phyloP scores from a whole-genome alignment of 1,140 invertebrate genomes.

The Tetraneura akinire region DNA sequence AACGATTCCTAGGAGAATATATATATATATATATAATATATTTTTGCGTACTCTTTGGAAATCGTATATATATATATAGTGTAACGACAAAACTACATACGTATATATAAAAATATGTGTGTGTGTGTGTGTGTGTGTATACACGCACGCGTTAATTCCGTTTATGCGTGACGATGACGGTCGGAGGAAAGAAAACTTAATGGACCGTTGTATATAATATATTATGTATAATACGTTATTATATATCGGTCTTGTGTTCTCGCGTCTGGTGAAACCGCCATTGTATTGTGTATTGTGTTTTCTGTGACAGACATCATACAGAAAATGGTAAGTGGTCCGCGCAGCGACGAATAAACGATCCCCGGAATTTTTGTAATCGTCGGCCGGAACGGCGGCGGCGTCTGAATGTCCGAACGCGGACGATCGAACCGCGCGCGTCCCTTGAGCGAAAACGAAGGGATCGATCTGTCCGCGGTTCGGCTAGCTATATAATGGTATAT shows the following conservation, averaged over 20 bases:
- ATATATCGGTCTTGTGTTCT: too few species aligned
- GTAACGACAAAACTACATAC: not conserved
- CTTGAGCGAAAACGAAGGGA: not conserved
- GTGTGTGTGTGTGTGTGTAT: too few species aligned
- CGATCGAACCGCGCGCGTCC: not conserved
- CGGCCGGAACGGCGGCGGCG: not conserved
- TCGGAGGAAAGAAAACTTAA: not conserved
- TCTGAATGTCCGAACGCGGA: not conserved
- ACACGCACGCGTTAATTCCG: conserved; percentile 24
- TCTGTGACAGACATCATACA: not conserved
- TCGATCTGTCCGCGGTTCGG: not conserved
- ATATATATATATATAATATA: not conserved
- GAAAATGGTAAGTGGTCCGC: conserved; percentile 15
- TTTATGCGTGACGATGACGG: not conserved
- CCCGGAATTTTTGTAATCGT: too few species aligned
- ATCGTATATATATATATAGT: not conserved
- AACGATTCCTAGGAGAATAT: too few species aligned
- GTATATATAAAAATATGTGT: too few species aligned
- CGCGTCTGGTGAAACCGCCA: not conserved
- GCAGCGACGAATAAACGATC: not conserved
- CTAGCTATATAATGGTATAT: too few species aligned
- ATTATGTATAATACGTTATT: too few species aligned
- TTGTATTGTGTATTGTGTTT: too few species aligned
- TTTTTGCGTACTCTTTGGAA: not conserved
- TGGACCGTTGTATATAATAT: conserved; percentile 6